Percentiles rank a stretch among this genome's conserved stretches.
These are phyloP conservation scores for Macrotus californicus DNA, from an alignment of 2,113 vertebrate genomes.

Conservation along the genomic window DNA sequence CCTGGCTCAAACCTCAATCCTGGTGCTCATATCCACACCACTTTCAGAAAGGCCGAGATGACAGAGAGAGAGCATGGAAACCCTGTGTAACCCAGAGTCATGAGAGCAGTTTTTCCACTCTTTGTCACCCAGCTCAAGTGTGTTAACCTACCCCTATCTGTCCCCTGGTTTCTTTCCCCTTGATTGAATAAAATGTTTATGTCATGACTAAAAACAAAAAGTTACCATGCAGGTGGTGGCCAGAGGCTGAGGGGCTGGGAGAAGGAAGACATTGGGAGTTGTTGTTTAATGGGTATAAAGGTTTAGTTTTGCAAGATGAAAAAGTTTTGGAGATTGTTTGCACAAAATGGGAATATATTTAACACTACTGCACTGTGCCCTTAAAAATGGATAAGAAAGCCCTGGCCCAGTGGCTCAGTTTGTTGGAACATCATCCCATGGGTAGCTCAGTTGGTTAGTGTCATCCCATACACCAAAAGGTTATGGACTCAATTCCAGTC, in stretches of 20 bases:
- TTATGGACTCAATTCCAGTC: too few species aligned
- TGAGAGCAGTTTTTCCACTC: too few species aligned
- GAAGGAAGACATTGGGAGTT: neutral
- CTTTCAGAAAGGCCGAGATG: neutral
- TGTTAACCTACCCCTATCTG: neutral
- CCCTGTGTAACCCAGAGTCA: too few species aligned
- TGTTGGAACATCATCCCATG: too few species aligned
- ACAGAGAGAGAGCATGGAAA: neutral
- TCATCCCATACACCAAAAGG: too few species aligned
- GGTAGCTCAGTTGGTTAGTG: too few species aligned
- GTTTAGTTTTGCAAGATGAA: neutral
- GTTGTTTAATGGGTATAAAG: neutral
- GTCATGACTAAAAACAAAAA: neutral
- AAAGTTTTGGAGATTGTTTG: neutral
- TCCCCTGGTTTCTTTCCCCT: neutral
- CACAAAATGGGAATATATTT: neutral
- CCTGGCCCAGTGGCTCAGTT: too few species aligned
- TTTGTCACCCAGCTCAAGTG: neutral
- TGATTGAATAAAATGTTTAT: neutral
- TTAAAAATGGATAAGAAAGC: neutral
- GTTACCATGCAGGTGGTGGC: neutral
- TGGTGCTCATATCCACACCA: neutral
- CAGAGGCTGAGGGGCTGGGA: rapidly evolving
- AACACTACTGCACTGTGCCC: neutral
- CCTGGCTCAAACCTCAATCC: neutral